These are phyloP conservation scores for Sisyra nigra DNA, from an alignment of 2,888 invertebrate genomes.

Conservation along the genomic window DNA sequence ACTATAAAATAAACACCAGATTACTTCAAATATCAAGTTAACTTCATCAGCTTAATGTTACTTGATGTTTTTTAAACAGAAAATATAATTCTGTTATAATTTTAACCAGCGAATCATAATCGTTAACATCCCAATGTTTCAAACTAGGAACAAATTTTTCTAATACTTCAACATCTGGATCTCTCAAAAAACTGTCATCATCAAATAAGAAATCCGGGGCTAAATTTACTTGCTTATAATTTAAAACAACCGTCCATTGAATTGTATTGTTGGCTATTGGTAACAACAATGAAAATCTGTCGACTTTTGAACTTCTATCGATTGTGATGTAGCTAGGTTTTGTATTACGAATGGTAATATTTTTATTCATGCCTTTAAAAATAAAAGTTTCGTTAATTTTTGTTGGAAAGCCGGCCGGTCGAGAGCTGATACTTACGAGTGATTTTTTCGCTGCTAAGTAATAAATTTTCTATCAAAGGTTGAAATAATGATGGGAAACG, in stretches of 20 bases:
- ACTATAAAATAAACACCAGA: constrained; percentile 7
- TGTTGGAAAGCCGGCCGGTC: too few relatives aligned
- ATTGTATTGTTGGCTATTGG: constrained; percentile 53
- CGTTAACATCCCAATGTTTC: constrained; percentile 43
- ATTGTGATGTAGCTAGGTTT: too few relatives aligned
- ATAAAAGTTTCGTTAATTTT: too few relatives aligned
- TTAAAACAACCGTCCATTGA: constrained; percentile 56
- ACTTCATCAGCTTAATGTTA: constrained; percentile 17
- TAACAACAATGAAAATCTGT: constrained; percentile 44
- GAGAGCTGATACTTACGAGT: too few relatives aligned
- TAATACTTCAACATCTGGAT: constrained; percentile 36
- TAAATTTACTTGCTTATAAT: constrained; percentile 29
- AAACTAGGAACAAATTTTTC: constrained; percentile 39
- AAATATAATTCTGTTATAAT: constrained; percentile 43
- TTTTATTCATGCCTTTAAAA: too few relatives aligned
- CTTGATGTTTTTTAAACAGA: constrained; percentile 48
- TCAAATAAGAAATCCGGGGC: constrained; percentile 63
- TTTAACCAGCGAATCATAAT: constrained; percentile 38
- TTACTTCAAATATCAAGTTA: background rate
- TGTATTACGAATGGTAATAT: too few relatives aligned
- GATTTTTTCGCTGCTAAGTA: too few relatives aligned
- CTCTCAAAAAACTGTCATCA: constrained; percentile 45
- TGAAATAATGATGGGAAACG: too few relatives aligned
- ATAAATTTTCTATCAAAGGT: too few relatives aligned
- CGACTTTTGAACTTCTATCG: constrained; percentile 16